Conservation (phyloP, 2,113 vertebrate genomes). For the Sorex araneus region DNA sequence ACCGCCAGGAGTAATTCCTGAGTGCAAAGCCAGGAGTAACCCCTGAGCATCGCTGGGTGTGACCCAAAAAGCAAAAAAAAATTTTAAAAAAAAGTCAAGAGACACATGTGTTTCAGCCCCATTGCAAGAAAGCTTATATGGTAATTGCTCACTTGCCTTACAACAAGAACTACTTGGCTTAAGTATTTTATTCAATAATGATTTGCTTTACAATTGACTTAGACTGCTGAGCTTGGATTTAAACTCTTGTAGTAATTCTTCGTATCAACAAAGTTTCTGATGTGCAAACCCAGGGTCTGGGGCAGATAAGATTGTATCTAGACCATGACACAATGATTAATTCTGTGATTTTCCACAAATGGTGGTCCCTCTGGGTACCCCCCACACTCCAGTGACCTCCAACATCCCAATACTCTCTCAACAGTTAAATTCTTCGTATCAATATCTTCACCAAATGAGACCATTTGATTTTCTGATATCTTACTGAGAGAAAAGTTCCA, state of each 20-base stretch:
- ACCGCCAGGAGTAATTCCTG: too few species aligned
- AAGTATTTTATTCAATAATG: neutral
- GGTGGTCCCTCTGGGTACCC: neutral
- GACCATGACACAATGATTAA: neutral
- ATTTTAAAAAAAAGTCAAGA: too few species aligned
- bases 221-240: constrained; percentile 5
- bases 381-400: neutral
- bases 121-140: neutral
- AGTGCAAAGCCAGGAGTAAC: too few species aligned
- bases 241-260: neutral
- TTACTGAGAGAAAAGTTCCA: neutral
- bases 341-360: neutral
- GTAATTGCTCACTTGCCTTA: too few species aligned
- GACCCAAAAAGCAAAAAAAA: too few species aligned
- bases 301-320: neutral
- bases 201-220: constrained; percentile 26
- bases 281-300: neutral
- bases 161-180: neutral
- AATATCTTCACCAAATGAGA: constrained; percentile 6
- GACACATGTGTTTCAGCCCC: neutral
- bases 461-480: neutral
- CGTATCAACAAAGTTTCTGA: constrained; percentile 9
- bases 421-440: neutral
- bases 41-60: too few species aligned
- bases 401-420: neutral